Evolutionary conservation across 2,113 vertebrate genomes (phyloP), one percentile per base, ranked within the genome.

Genomic region (Columba livia): DNA sequence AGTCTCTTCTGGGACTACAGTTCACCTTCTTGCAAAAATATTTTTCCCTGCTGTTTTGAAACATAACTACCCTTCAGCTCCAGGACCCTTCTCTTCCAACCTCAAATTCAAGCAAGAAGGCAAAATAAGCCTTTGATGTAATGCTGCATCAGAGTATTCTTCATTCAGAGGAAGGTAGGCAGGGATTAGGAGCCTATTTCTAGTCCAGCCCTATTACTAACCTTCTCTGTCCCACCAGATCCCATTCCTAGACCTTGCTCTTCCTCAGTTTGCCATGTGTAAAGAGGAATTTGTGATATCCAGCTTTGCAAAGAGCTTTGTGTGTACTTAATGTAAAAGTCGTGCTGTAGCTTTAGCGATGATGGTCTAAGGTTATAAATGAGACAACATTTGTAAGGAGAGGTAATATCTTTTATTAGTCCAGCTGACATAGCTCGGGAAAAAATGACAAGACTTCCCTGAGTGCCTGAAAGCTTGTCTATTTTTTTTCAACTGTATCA

Each of bases 361-460:
- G 79, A 90, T 89, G 60, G 79, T 95, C 79, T 96, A 78, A 95
- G 89, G 92, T 96, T 96, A 90, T 92, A 95, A 97, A 97, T 94
- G 95, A 94, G 92, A 94, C 65, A 93, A 94, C 73, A 81, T 90
- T 93, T 96, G 86, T 93, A 93, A 95, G 65, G 61, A 92, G 77
- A 86, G 73, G 88, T 96, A 93, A 96, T 95, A 89, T 90, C 90
- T 95, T 94, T 90, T 94, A 95, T 95, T 96, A 89, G 88, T 92
- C 54, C 38, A 62, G 15, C 47, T 94, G 86, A 96, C 78, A 78
- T 17, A 90, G 40, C 58, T 71, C 25, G 21, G 4, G 8, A 20
- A 83, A 70, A 79, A 79, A 50, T 1, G 12, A 40, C 21, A 83
- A 82, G 44, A 87, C 47, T 86, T 92, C 9, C 51, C 78, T 60